These are phyloP conservation scores for Eupsittula cactorum DNA, from an alignment of 2,113 vertebrate species.

Conservation along the genomic window DNA sequence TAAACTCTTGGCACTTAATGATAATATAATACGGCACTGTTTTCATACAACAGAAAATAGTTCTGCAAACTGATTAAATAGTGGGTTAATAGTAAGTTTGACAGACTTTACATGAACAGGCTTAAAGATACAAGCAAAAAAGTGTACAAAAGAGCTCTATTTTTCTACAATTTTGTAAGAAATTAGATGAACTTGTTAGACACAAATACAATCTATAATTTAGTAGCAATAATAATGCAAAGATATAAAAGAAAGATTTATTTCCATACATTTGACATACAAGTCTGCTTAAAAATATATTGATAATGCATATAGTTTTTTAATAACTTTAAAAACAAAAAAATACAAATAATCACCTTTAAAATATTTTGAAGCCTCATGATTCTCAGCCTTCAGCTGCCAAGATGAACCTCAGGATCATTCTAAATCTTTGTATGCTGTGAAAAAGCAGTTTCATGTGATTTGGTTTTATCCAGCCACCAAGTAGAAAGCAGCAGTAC, in stretches of 20 bases:
- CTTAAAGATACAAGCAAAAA: background rate
- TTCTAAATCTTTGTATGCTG: background rate
- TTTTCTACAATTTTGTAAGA: background rate
- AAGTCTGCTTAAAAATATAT: background rate
- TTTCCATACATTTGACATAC: background rate
- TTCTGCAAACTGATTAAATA: background rate
- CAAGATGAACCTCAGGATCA: background rate
- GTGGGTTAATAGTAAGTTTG: background rate
- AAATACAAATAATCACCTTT: background rate
- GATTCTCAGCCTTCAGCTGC: background rate
- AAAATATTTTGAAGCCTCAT: background rate
- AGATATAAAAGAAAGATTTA: background rate
- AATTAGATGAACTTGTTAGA: background rate
- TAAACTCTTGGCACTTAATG: background rate
- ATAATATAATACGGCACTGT: background rate
- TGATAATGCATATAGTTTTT: background rate
- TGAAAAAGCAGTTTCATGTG: background rate
- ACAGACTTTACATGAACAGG: background rate
- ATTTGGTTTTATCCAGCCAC: background rate
- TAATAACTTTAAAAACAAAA: background rate
- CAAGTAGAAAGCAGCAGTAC: background rate
- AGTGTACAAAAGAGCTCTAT: background rate
- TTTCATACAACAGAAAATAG: background rate
- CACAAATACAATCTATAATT: background rate
- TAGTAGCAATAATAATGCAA: background rate